These are phyloP conservation scores for Corvus hawaiiensis DNA, from an alignment of 2,113 vertebrate species.

Conservation along the genomic window DNA sequence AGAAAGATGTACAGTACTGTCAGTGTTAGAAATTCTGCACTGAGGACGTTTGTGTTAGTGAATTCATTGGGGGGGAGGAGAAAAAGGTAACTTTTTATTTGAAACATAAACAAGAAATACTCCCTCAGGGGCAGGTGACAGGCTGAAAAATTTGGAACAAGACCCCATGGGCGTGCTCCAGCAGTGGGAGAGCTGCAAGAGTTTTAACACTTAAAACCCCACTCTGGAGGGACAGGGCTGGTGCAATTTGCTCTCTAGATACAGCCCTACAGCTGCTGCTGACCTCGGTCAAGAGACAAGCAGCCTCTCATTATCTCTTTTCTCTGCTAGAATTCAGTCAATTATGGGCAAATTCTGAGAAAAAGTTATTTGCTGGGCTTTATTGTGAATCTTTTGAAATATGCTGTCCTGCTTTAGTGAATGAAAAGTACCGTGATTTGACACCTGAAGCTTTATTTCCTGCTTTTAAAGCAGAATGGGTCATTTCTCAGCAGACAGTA, in stretches of 20 bases:
- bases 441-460: constrained; percentile 42
- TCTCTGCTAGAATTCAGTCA: background rate
- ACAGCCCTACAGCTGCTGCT: background rate
- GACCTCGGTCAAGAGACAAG: background rate
- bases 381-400: background rate
- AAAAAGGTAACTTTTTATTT: background rate
- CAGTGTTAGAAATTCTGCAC: background rate
- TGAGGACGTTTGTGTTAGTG: background rate
- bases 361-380: constrained; percentile 14
- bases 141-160: background rate
- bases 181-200: background rate
- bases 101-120: constrained; percentile 13
- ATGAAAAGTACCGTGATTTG: background rate
- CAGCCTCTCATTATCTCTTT: background rate
- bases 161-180: background rate
- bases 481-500: constrained; percentile 4
- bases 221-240: background rate
- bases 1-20: constrained; percentile 10
- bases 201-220: background rate
- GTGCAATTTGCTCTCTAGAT: background rate
- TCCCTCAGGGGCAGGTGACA: background rate
- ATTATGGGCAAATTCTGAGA: background rate
- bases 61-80: background rate
- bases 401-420: background rate
- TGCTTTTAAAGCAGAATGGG: constrained; percentile 1